Evolutionary conservation across 1,140 invertebrate genomes (phyloP), one percentile per base, ranked within the genome.

Genomic region (Zaprionus tsacasi): DNA sequence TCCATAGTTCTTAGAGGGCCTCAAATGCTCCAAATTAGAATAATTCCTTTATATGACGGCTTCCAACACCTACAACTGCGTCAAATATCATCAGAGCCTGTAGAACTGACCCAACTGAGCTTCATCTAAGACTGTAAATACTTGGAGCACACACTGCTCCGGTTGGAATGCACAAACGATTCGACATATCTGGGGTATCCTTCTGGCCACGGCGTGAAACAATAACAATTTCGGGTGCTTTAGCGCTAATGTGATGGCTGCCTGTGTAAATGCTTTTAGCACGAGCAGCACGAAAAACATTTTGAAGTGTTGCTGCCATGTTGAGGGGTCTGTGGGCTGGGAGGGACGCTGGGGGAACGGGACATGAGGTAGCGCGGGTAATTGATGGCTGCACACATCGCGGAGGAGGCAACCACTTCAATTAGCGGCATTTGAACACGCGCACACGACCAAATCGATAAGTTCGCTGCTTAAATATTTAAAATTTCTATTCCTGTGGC

Each of bases 391-490:
- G 61, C 67, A 71, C 56, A 70, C 13, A 67, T 45, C 56, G 36
- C 27, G 38, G 38, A 59, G 48, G 64, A 50, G 68, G 63, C 73
- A 83, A 80, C 83, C 85, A 83, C 83, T 88, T 88, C 85, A 88
- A 88, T 88, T 88, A 88, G 85, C 78, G 68, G 48, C 58, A 72
- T 67, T 79, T 60, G 63, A 72, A 58, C 69, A 79, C 63, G 65
- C 48, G 70, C 59, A 55, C 17, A 36, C 54, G 33, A 52, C 66
- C 67, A 30, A 71, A 89, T 88, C 83, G 85, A 88, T 88, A 88
- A 81, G 68, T 88, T 86, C 70, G 68, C 54, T 65, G 77, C 59
- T 85, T 81, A 89, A 89, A 88, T 88, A 81, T 89, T 86, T 83
- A 70, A 89, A 75, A 74, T 70, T 76, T 57, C 54, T 27, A 69